These are phyloP conservation scores for Synaphobranchus kaupii DNA, from an alignment of 2,797 vertebrate genomes.

Conservation along the genomic window DNA sequence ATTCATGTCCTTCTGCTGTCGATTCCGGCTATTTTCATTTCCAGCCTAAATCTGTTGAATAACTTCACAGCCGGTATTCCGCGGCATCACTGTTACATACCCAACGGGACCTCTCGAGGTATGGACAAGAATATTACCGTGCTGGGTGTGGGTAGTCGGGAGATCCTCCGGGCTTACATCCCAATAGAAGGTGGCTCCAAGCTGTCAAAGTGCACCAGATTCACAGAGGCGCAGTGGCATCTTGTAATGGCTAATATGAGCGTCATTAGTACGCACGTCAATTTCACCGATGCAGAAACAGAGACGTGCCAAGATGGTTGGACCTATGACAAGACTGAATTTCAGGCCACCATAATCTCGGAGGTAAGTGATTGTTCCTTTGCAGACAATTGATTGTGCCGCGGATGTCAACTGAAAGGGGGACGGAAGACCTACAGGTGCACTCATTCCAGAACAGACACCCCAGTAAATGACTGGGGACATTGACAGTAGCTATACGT, in stretches of 20 bases:
- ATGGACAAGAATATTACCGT: conserved; percentile 30
- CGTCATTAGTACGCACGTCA: conserved; percentile 22
- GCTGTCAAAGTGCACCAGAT: conserved; percentile 68
- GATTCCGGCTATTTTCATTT: conserved; percentile 63
- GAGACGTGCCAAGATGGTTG: conserved; percentile 79
- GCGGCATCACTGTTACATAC: conserved; percentile 52
- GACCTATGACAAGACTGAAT: conserved; percentile 70
- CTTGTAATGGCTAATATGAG: conserved; percentile 26
- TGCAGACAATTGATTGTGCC: neutral
- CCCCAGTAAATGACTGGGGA: neutral
- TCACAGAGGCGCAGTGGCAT: conserved; percentile 68
- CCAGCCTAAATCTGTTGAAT: conserved; percentile 69
- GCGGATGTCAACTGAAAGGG: neutral
- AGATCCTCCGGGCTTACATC: conserved; percentile 56
- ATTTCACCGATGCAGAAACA: conserved; percentile 53
- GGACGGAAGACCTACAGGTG: neutral
- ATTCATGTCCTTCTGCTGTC: conserved; percentile 75
- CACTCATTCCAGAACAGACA: neutral
- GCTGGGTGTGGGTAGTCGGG: neutral
- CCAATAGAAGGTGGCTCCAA: conserved; percentile 49
- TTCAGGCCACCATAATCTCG: conserved; percentile 73
- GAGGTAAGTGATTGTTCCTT: conserved; percentile 62
- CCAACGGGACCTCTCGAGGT: conserved; percentile 53
- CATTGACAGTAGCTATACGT: neutral
- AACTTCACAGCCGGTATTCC: conserved; percentile 74